These are phyloP conservation scores for Elegia similella DNA, from an alignment of 2,888 invertebrate species.

Conservation along the genomic window DNA sequence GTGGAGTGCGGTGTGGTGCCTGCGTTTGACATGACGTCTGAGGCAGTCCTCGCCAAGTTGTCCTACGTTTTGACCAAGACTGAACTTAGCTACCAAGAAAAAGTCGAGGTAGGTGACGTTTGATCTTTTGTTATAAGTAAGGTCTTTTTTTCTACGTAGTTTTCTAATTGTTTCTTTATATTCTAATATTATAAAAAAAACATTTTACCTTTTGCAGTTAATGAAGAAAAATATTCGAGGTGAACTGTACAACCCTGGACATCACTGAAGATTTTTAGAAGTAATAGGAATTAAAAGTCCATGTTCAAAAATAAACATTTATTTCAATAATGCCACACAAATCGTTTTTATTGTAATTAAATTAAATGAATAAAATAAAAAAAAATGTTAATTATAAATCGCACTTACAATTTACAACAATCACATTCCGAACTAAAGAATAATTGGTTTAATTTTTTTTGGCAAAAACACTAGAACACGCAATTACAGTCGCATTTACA, in stretches of 20 bases:
- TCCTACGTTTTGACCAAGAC: slow-evolving; percentile 92
- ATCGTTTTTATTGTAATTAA: slow-evolving; percentile 6
- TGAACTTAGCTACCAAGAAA: slow-evolving; percentile 84
- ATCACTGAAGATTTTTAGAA: slow-evolving; percentile 24
- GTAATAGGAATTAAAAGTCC: slow-evolving; percentile 6
- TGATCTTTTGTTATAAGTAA: neutral
- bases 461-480: slow-evolving; percentile 14
- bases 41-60: slow-evolving; percentile 95
- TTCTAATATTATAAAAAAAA: neutral
- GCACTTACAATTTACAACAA: neutral
- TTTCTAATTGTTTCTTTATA: neutral
- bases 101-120: slow-evolving; percentile 80
- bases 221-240: slow-evolving; percentile 72
- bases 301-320: slow-evolving; percentile 35
- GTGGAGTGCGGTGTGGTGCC: slow-evolving; percentile 88
- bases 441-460: neutral
- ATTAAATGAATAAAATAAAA: neutral
- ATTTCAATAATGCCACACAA: slow-evolving; percentile 26
- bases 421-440: neutral
- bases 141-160: no score
- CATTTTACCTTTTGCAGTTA: slow-evolving; percentile 47
- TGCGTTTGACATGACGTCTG: slow-evolving; percentile 95
- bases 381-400: neutral
- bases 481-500: slow-evolving; percentile 34
- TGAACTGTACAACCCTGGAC: slow-evolving; percentile 54